These are phyloP conservation scores for Sylvicola fuscatus DNA, from an alignment of 2,888 invertebrate genomes.

Conservation along the genomic window DNA sequence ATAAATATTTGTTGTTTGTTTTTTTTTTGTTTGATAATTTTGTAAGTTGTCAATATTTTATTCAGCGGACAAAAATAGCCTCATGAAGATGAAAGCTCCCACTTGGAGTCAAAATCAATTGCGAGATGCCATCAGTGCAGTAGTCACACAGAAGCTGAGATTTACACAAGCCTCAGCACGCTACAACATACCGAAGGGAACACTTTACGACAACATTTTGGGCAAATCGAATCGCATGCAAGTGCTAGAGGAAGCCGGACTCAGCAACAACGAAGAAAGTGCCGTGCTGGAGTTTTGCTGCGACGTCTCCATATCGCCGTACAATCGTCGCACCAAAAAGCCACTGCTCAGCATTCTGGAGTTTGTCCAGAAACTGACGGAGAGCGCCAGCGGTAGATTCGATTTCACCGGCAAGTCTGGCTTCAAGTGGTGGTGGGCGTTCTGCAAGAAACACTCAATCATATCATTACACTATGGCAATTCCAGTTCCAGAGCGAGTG, in stretches of 20 bases:
- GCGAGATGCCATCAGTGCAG: constrained; percentile 54
- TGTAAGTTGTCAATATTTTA: constrained; percentile 14
- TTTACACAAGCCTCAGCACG: constrained; percentile 53
- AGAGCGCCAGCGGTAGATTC: constrained; percentile 25
- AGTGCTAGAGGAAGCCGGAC: constrained; percentile 45
- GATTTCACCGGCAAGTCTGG: constrained; percentile 48
- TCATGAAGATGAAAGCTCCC: constrained; percentile 51
- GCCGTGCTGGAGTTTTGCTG: constrained; percentile 52
- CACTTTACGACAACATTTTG: constrained; percentile 55
- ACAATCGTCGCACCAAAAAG: constrained; percentile 50
- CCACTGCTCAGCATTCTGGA: constrained; percentile 37
- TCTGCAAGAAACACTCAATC: constrained; percentile 57
- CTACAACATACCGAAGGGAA: constrained; percentile 56
- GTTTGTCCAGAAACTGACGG: constrained; percentile 41
- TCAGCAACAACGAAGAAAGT: constrained; percentile 37
- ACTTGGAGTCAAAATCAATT: constrained; percentile 55
- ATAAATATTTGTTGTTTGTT: constrained; percentile 17
- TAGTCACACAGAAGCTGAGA: constrained; percentile 52
- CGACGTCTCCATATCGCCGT: constrained; percentile 44
- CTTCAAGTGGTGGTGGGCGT: constrained; percentile 67
- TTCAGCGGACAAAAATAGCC: constrained; percentile 32
- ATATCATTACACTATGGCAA: constrained; percentile 35
- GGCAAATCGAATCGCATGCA: constrained; percentile 60
- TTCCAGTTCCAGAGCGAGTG: constrained; percentile 7
- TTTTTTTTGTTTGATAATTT: constrained; percentile 16